Evolutionary conservation across 2,113 vertebrate genomes (phyloP), one percentile per base, ranked within the genome.

Genomic region (Chauna torquata): DNA sequence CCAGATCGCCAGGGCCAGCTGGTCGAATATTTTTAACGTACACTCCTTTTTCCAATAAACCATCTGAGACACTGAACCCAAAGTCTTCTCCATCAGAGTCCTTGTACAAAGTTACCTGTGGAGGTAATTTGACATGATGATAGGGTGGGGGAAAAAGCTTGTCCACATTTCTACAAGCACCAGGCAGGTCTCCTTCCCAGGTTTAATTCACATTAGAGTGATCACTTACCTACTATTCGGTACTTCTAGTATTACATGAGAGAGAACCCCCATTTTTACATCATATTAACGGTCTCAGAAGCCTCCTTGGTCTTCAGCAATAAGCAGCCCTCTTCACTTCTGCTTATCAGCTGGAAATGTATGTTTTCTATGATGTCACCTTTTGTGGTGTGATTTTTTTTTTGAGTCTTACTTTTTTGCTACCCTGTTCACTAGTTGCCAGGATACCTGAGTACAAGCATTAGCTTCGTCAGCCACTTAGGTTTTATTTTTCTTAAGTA

Each of bases 31-130:
- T 99, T 97, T 99, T 99, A 38, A 99, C 99, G 23, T 99, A 99
- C 2, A 99, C 99, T 1, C 99, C 99, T 90, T 99, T 99, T 95
- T 99, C 99, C 94, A 99, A 36, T 86, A 99, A 97, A 17, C 99
- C 99, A 25, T 99, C 99, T 10, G 99, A 99, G 81, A 99, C 99
- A 11, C 99, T 99, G 98, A 99, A 99, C n/a, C 99, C 99, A 49
- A 99, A 99, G 94, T 99, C 99, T 62, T 99, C 99, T 94, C 98
- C 95, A 59, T 99, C 99, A 4, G 99, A 98, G 77, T 98, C 98
- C 97, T 99, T 99, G 88, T 98, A 99, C 81, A 99, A 98, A 94
- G 98, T 99, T 96, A 99, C 98, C 99, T 99, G 89, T 22, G 42
- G 70, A 86, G 59, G 72, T 52, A 69, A 91, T 24, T 27, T 32